phyloP scores from a whole-genome alignment of 23 tunicate species.

The Ascidia mentula region DNA sequence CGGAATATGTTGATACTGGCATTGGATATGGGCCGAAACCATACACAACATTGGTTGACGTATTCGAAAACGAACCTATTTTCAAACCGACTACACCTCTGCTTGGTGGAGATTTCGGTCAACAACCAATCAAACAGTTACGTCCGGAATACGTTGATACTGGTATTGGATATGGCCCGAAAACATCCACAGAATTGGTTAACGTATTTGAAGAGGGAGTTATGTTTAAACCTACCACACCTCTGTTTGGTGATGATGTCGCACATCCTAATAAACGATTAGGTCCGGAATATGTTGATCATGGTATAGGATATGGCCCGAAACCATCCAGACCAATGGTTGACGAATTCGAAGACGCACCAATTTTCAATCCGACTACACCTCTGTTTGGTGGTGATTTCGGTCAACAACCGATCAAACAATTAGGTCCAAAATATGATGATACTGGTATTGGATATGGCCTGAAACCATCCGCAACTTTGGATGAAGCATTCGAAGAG shows the following conservation, averaged over 20 bases:
- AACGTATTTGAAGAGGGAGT: not conserved
- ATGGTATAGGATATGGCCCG: no score
- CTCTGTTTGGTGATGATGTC: not conserved
- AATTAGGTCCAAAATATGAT: not conserved
- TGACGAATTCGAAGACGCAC: not conserved
- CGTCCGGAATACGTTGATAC: no score
- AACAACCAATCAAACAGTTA: no score
- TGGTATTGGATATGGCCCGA: no score
- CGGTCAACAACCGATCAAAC: not conserved
- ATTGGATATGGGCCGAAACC: no score
- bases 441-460: not conserved
- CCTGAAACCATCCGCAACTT: not conserved
- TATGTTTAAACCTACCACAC: not conserved
- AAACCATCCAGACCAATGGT: no score
- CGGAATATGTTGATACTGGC: no score
- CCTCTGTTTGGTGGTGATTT: not conserved
- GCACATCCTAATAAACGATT: no score
- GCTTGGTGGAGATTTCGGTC: no score
- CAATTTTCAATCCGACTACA: not conserved
- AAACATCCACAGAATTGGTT: not conserved
- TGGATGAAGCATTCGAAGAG: not conserved
- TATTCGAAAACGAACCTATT: not conserved
- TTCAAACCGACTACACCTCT: not conserved
- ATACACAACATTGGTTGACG: no score
- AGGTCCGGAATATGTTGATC: no score